Base-by-base conservation (phyloP, 2,113 vertebrate species). In the Menura novaehollandiae region DNA sequence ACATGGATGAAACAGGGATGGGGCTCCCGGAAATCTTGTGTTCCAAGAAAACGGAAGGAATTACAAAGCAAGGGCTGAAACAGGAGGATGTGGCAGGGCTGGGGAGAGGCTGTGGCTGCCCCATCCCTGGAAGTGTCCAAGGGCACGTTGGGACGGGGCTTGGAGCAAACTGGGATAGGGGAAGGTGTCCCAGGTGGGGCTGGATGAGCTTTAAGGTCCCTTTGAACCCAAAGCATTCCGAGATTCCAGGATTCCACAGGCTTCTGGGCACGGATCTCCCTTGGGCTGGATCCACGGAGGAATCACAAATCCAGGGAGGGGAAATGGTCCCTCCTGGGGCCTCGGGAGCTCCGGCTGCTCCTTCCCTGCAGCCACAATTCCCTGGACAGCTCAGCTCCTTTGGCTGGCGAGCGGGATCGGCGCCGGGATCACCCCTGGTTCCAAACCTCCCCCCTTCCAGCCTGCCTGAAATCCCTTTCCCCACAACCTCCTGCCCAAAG, bases 401-500 rank as follows among this genome's bases (percentile, higher is more conserved):
- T 28, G 37, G 43, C 44, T 35, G 17, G 47, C 37, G 76, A 52
- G 5, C 10, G 39, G 58, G 58, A 4, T 69, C 33, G 55, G 66
- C 30, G 23, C 14, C 1, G 20, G 43, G 20, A 28, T 24, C 51
- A 52, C 23, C 39, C 37, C 26, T 52, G 49, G 22, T 26, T 20
- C 78, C 56, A 32, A 51, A 33, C 19, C 9, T 35, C 7, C 13
- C 22, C 33, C 28, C 39, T 44, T 35, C 28, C 19, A 49, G 16
- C 58, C 56, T 10, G 1, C 14, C 44, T 37, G n/a, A 58, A 71
- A 35, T 47, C 37, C 53, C 7, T 49, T 68, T 35, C 26, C 46
- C 21, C 3, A 1, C 28, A 26, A 15, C 10, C 55, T 49, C 44
- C 6, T 14, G n/a, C 43, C 69, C 51, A 11, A 6, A 0, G 9